These are phyloP conservation scores for Agrotis puta DNA, from an alignment of 2,888 invertebrate genomes.

Conservation along the genomic window DNA sequence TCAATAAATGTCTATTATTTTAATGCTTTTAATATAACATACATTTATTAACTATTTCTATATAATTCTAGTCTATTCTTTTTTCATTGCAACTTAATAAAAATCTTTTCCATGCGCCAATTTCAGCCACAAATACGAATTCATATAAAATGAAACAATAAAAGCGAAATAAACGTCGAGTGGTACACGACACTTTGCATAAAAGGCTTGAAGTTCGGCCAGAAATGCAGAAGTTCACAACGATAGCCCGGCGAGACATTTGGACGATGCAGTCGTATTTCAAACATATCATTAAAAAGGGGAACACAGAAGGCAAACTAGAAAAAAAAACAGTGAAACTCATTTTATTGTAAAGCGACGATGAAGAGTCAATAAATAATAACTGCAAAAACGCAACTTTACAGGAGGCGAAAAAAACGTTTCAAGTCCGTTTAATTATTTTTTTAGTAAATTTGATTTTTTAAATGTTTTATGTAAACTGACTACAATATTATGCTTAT, in stretches of 20 bases:
- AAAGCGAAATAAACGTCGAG: constrained; percentile 32
- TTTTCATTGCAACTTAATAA: background rate
- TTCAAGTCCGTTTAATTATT: no score
- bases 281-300: background rate
- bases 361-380: no score
- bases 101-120: background rate
- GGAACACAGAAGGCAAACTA: constrained; percentile 23
- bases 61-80: background rate
- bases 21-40: no score
- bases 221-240: constrained; percentile 41
- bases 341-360: no score
- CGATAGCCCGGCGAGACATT: constrained; percentile 43
- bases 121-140: constrained; percentile 13
- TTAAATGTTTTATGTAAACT: no score
- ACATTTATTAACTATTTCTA: background rate
- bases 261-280: constrained; percentile 38
- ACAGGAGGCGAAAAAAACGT: no score
- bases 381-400: no score
- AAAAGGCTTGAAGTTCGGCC: constrained; percentile 34
- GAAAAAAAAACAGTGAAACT: background rate
- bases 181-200: constrained; percentile 49
- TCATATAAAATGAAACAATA: constrained; percentile 24
- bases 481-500: no score
- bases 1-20: no score
- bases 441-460: no score